Conservation (phyloP, 2,797 vertebrate genomes). For the Platyrinchus mystaceus region DNA sequence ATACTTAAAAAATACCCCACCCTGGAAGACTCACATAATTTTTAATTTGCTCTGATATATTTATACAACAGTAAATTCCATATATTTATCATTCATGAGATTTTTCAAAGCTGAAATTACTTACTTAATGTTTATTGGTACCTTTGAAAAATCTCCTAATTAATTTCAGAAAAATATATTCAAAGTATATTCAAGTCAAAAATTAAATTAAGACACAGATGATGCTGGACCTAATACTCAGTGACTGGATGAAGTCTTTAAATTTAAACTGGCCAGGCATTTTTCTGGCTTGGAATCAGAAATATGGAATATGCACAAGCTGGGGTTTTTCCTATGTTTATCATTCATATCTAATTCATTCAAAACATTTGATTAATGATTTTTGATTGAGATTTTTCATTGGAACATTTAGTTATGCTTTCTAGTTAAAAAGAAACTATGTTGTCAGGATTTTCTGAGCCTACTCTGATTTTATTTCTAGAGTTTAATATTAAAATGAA, state of each 20-base stretch:
- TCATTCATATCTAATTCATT: neutral
- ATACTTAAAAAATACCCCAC: neutral
- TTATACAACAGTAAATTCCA: neutral
- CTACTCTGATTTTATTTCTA: neutral
- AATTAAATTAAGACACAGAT: neutral
- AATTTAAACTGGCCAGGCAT: neutral
- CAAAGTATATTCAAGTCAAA: neutral
- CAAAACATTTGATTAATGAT: neutral
- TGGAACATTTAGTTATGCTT: neutral
- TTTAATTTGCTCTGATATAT: constrained; percentile 1
- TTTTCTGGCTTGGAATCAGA: neutral
- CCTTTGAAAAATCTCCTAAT: neutral
- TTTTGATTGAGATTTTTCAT: neutral
- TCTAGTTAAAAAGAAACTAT: neutral
- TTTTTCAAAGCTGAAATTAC: constrained; percentile 2
- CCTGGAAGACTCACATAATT: neutral
- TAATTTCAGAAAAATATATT: neutral
- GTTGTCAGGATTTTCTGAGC: neutral
- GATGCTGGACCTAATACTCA: neutral
- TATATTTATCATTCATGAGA: neutral
- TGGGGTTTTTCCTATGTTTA: neutral
- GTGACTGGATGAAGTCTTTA: neutral
- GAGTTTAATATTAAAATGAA: neutral
- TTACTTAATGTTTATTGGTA: neutral
- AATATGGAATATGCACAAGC: neutral